Evolutionary conservation across 2,888 invertebrate genomes (phyloP), one percentile per base, ranked within the genome.

Genomic region (Drosophila maculinotata): DNA sequence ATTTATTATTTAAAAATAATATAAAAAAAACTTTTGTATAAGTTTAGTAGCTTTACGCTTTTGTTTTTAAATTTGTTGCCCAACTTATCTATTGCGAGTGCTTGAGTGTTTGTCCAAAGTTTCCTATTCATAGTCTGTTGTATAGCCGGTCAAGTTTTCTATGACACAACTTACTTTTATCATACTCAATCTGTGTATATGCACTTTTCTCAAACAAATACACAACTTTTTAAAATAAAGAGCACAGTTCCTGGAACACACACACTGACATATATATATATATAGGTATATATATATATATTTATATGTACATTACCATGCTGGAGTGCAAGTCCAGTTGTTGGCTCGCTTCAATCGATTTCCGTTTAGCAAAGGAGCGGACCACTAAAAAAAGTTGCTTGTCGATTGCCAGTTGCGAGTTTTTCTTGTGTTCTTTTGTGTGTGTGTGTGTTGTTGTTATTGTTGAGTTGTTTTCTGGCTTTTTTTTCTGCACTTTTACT

Each of bases 311-410:
- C 26, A 33, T 25, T 26, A 31, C 10, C 17, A n/a, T 25, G 30
- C 10, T 35, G 30, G 30, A 68, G 53, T 68, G 64, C 57, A 68
- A 39, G 67, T 63, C 57, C 70, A 58, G 71, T 63, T 63, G 71
- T 63, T 63, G 35, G 44, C 41, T 41, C 39, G 73, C 62, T 85
- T 58, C 65, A 64, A 81, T 81, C 79, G 86, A 81, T 81, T 85
- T 79, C 79, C 79, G 83, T 75, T 81, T 85, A 75, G 83, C 70
- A 79, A 81, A 70, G 82, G 49, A 80, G 44, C 57, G 63, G 64
- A 57, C 45, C 64, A 80, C 79, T 72, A 71, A 71, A 67, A 74
- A 63, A 81, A 64, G 47, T 79, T 81, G 45, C 60, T 47, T 64
- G 48, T 66, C 66, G 56, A 79, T 69, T 76, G 77, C 47, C 74